Base-by-base conservation (phyloP, 2,888 invertebrate genomes). In the Troglohyphantes excavatus region DNA sequence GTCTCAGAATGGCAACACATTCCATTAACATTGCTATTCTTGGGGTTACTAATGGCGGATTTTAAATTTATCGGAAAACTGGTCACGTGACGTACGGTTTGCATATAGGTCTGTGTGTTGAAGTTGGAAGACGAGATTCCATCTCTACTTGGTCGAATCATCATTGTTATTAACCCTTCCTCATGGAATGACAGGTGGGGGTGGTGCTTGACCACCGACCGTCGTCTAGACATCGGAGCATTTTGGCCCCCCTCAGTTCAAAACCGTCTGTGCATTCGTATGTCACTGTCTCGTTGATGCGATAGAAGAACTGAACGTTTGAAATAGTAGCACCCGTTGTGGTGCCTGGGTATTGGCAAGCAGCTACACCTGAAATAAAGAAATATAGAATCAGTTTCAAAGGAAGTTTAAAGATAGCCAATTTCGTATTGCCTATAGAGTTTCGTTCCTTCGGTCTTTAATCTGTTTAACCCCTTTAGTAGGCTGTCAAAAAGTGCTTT, bases 191-290 rank as follows among this genome's bases (percentile, higher is more conserved):
- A 91, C 97, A 97, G 6, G 96, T 96, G 0, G 97, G 97, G 91
- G 97, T 96, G 0, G 96, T 96, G 92, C 96, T 96, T 0, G 97
- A 97, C 97, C 97, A 97, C 94, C 97, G 96, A 91, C 97, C 96
- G 93, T 96, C 96, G 92, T 96, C 96, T 93, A 95, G 94, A 93
- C 97, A 97, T 92, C 96, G 95, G 78, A 97, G 93, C 95, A 96
- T 96, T 5, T 96, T 95, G 0, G 96, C 96, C 43, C 97, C 97
- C 84, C 95, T 95, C 73, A 97, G 94, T 90, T 95, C 94, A 90
- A 96, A 95, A 0, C 96, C 96, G 1, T 96, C 96, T 92, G 96
- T 96, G 93, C 97, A 97, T 6, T 96, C 96, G 93, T 97, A 97
- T 2, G 96, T 96, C 82, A 97, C 96, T 29, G 96, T 96, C 93